Evolutionary conservation across 2,113 vertebrate species (phyloP), one percentile per base, ranked within the genome.

Genomic region (Papio anubis): DNA sequence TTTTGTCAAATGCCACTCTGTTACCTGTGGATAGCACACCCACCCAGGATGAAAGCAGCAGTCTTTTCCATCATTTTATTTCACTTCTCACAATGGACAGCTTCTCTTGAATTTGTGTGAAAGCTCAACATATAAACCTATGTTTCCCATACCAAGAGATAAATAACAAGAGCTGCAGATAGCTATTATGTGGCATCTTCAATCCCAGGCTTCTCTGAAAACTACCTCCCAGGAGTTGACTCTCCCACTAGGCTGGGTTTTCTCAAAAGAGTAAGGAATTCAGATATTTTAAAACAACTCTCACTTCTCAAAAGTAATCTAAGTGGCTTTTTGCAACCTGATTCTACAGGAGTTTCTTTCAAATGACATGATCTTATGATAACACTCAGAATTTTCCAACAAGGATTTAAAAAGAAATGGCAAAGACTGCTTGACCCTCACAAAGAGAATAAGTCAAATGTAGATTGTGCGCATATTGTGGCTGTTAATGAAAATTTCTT

Each of bases 371-470:
- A 88, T 94, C 72, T 92, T 88, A 50, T 61, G 20, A 90, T 85
- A 96, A 66, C 70, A 83, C 18, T 55, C 43, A 81, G 57, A 83
- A 97, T 88, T 93, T 96, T 61, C 80, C 88, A 93, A 61, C 12
- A 78, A 97, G 45, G 43, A 27, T 83, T 64, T 88, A 50, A 95
- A 97, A 52, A 85, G 43, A 88, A 94, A 93, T 70, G 55, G 70
- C 40, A 83, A 95, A 82, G 61, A 68, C 59, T 75, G 25, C 73
- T 94, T 96, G 66, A 93, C 50, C 48, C 73, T 64, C 72, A 85
- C 32, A 95, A 95, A 96, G 48, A 96, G 68, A 93, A 35, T 9
- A 87, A 85, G 55, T 78, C 45, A 81, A 93, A 88, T 94, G 25
- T 55, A 64, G 23, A 75, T 64, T 66, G 45, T 45, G 20, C 61